Evolutionary conservation across 1,140 invertebrate genomes (phyloP).

Genomic region (Dendroctonus valens): DNA sequence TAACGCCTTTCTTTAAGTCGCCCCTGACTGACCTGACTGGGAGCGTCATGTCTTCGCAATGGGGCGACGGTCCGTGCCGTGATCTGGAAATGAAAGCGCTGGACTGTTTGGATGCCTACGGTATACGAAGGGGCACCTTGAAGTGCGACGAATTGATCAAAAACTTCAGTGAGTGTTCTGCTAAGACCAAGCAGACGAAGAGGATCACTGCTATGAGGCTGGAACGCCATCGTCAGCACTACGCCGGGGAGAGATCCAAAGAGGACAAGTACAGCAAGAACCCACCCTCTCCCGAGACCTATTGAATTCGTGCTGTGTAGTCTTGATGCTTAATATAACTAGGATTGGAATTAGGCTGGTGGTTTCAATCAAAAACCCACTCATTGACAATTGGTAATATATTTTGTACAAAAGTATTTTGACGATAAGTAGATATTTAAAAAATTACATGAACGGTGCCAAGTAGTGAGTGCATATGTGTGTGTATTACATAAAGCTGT

Average conservation of each 20-base stretch:
- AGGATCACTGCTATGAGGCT: constrained; percentile 56
- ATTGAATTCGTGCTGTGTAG: constrained; percentile 40
- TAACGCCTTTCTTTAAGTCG: constrained; percentile 61
- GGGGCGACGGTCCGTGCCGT: constrained; percentile 57
- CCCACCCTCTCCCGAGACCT: constrained; percentile 52
- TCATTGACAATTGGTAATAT: constrained; percentile 31
- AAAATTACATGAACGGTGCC: constrained; percentile 17
- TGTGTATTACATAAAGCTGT: constrained; percentile 34
- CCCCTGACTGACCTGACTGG: constrained; percentile 68
- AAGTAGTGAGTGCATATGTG: neutral
- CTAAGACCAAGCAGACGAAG: constrained; percentile 57
- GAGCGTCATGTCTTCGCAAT: constrained; percentile 61
- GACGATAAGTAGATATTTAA: constrained; percentile 18
- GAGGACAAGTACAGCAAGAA: constrained; percentile 52
- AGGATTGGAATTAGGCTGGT: neutral
- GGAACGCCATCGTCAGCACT: constrained; percentile 58
- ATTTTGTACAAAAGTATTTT: constrained; percentile 41
- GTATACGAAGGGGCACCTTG: constrained; percentile 54
- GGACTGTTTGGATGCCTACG: constrained; percentile 75
- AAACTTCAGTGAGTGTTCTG: constrained; percentile 67
- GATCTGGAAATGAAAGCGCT: constrained; percentile 65
- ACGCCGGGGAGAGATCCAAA: constrained; percentile 50
- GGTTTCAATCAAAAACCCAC: neutral
- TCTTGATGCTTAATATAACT: constrained; percentile 7
- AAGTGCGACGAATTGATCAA: constrained; percentile 61